A percentile compares a stretch with the other conserved stretches of the same genome.
phyloP scores from a whole-genome alignment of 2,797 vertebrate genomes.

The Cichlasoma orientale region DNA sequence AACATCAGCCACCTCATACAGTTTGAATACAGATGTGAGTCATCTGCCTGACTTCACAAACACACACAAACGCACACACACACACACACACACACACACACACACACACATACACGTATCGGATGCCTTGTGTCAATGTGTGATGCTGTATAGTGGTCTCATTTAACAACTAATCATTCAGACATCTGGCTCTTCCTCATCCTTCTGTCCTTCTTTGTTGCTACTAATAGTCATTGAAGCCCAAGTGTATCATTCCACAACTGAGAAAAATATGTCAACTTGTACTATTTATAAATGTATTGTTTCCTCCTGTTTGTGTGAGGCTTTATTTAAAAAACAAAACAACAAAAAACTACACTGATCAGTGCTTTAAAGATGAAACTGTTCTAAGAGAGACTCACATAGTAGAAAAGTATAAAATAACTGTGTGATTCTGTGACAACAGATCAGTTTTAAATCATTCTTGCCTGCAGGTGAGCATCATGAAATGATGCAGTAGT shows the following conservation, averaged over 20 bases:
- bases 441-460: background rate
- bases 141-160: no score
- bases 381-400: background rate
- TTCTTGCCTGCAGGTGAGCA: background rate
- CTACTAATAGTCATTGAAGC: no score
- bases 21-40: background rate
- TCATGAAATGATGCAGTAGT: conserved; percentile 1
- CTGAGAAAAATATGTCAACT: background rate
- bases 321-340: background rate
- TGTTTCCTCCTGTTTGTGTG: background rate
- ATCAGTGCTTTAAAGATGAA: background rate
- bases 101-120: background rate
- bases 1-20: no score
- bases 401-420: background rate
- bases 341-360: background rate
- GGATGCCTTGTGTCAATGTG: background rate
- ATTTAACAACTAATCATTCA: no score
- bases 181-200: no score
- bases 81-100: background rate
- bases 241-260: background rate
- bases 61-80: background rate
- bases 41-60: background rate
- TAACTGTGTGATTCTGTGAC: background rate
- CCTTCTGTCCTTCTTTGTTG: no score
- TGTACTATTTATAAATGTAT: background rate